Conservation (phyloP, 2,113 vertebrate species). For the Plestiodon gilberti region DNA sequence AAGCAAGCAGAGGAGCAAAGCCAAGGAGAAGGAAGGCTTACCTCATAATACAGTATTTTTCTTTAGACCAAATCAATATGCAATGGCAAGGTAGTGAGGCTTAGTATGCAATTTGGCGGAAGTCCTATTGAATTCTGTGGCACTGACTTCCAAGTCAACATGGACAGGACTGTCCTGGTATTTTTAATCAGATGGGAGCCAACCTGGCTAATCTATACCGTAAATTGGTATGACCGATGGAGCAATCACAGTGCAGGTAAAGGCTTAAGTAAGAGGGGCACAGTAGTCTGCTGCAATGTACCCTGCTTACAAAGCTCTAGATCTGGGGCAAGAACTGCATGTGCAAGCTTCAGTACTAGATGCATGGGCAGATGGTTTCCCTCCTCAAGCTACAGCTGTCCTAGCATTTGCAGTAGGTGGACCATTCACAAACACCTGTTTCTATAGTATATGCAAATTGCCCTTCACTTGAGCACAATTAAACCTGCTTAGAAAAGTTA, state of each 20-base stretch:
- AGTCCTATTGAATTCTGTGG: background rate
- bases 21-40: background rate
- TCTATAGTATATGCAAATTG: background rate
- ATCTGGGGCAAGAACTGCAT: background rate
- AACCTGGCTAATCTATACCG: background rate
- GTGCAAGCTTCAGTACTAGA: background rate
- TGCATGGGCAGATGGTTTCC: background rate
- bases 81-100: background rate
- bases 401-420: background rate
- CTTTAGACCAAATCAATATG: background rate
- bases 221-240: background rate
- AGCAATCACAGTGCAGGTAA: background rate
- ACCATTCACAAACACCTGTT: background rate
- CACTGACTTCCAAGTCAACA: background rate
- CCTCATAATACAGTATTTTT: background rate
- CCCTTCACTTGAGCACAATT: no score
- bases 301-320: background rate
- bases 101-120: background rate
- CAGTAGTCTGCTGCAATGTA: no score
- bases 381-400: background rate
- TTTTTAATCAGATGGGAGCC: background rate
- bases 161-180: background rate
- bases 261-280: no score
- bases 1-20: background rate
- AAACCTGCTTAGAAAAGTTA: no score